A percentile compares a stretch with the other conserved stretches of the same genome.
These are phyloP conservation scores for Pristiophorus japonicus DNA, from an alignment of 2,113 vertebrate genomes.

Conservation along the genomic window DNA sequence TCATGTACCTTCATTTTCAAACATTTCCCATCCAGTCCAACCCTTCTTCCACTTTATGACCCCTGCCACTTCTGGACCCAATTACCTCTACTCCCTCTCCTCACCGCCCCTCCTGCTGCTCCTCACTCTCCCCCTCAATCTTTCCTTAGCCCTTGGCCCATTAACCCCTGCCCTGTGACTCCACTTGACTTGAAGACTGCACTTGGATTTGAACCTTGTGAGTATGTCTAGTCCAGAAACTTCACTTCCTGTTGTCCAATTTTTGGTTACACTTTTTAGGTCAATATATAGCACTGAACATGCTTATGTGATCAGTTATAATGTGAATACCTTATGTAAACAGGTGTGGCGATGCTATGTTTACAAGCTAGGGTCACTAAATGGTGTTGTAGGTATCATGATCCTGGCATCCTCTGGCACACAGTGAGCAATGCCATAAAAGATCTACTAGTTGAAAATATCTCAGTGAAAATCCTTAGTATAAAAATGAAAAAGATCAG, in stretches of 20 bases:
- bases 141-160: no score
- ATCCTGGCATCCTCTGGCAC: not conserved
- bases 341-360: not conserved
- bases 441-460: not conserved
- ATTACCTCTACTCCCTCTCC: not conserved
- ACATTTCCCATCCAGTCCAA: not conserved
- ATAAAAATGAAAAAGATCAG: not conserved
- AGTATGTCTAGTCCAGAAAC: not conserved
- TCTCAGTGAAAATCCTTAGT: not conserved
- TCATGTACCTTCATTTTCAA: not conserved
- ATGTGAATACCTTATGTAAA: not conserved
- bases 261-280: not conserved
- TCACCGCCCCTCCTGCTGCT: not conserved
- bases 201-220: not conserved
- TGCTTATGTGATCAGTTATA: not conserved
- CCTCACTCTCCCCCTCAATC: no score
- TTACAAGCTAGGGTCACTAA: no score
- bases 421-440: not conserved
- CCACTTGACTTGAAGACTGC: not conserved
- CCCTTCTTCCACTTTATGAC: not conserved
- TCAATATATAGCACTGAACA: not conserved
- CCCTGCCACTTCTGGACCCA: not conserved
- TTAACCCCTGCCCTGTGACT: no score
- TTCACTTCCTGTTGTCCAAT: not conserved
- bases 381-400: not conserved